Evolutionary conservation across 2,797 vertebrate genomes (phyloP).

Genomic region (Zenarchopterus dispar): DNA sequence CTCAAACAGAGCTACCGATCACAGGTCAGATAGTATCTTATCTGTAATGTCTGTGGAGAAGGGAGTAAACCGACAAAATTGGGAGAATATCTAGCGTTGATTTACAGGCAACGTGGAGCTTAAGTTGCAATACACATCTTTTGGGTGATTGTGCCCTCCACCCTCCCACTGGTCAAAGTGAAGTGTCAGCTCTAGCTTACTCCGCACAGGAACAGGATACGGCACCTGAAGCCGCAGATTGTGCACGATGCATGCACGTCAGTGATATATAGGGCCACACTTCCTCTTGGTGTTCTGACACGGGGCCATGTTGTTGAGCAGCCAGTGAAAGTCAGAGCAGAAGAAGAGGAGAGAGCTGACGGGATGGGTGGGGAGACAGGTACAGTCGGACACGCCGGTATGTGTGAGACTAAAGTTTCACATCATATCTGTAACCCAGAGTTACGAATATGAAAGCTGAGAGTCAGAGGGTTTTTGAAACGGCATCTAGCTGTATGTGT

Average conservation of each 20-base stretch:
- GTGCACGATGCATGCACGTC: slow-evolving; percentile 55
- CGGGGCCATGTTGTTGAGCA: slow-evolving; percentile 27
- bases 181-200: slow-evolving; percentile 54
- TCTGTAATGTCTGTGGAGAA: slow-evolving; percentile 16
- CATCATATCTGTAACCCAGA: too few species aligned
- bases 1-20: slow-evolving; percentile 14
- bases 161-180: slow-evolving; percentile 28
- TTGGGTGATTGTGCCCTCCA: slow-evolving; percentile 1
- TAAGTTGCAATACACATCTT: slow-evolving; percentile 13
- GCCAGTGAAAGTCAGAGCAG: slow-evolving; percentile 44
- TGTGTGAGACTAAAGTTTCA: too few species aligned
- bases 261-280: slow-evolving; percentile 65
- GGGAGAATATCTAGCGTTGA: not conserved
- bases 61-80: slow-evolving; percentile 7
- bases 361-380: too few species aligned
- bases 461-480: not conserved
- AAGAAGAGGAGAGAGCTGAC: not conserved
- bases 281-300: slow-evolving; percentile 63
- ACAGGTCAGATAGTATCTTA: slow-evolving; percentile 33
- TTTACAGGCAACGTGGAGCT: slow-evolving; percentile 1
- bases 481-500: slow-evolving; percentile 25
- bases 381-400: too few species aligned
- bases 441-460: too few species aligned
- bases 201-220: slow-evolving; percentile 78
- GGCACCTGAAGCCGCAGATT: slow-evolving; percentile 79